A percentile compares a stretch with the other conserved stretches of the same genome.
Evolutionary conservation across 1,140 invertebrate genomes (phyloP).

Genomic region (Yoshiicerus persimilis): DNA sequence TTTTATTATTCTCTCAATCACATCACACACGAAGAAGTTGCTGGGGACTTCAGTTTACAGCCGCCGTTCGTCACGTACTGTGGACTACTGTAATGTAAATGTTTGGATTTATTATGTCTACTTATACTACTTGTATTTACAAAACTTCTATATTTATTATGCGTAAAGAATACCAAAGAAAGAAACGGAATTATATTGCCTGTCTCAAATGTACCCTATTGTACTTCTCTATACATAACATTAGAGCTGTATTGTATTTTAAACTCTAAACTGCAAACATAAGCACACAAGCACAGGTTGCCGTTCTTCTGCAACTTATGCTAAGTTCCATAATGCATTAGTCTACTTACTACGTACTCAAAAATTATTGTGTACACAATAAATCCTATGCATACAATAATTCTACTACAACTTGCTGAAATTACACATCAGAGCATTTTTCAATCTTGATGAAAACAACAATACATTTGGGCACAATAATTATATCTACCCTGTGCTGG

Average conservation of each 20-base stretch:
- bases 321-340: background rate
- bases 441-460: too few species aligned
- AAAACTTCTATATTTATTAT: background rate
- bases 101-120: background rate
- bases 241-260: background rate
- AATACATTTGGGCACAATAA: too few species aligned
- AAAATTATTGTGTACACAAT: too few species aligned
- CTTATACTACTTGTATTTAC: background rate
- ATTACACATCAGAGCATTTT: too few species aligned
- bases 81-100: background rate
- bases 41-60: background rate
- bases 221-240: too few species aligned
- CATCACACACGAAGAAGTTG: background rate
- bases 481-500: too few species aligned
- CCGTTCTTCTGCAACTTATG: background rate
- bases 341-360: too few species aligned
- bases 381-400: too few species aligned
- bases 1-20: background rate
- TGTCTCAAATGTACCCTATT: background rate
- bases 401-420: too few species aligned
- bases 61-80: background rate
- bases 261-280: background rate
- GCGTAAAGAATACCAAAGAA: background rate
- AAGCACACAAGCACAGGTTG: background rate
- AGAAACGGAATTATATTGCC: background rate